Conservation (phyloP, 2,113 vertebrate genomes). For the Todiramphus chloris region DNA sequence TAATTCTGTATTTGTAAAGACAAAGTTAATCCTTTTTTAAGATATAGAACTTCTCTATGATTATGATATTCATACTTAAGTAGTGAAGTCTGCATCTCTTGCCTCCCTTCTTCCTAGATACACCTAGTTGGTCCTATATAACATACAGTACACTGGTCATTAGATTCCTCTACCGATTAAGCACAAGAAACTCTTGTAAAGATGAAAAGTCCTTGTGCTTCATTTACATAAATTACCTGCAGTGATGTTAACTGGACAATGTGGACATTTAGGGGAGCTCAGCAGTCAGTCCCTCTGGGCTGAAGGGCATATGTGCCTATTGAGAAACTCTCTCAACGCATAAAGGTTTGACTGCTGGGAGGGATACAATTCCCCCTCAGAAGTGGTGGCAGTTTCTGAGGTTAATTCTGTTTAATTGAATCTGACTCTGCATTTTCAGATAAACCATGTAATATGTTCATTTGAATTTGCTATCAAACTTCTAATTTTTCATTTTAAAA, state of each 20-base stretch:
- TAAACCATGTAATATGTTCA: not conserved
- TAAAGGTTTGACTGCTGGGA: not conserved
- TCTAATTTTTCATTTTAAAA: constrained; percentile 9
- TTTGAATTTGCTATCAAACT: constrained; percentile 6
- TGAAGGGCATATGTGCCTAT: not conserved
- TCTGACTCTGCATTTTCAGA: constrained; percentile 24
- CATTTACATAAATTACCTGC: not conserved
- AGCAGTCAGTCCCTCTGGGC: not conserved
- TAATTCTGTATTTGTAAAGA: not conserved
- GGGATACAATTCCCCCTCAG: not conserved
- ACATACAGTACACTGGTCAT: not conserved
- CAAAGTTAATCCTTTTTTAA: not conserved
- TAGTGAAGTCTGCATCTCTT: not conserved
- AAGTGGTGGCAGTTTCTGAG: not conserved
- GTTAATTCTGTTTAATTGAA: constrained; percentile 34
- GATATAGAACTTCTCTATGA: not conserved
- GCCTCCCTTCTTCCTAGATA: not conserved
- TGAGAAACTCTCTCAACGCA: not conserved
- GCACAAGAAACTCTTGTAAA: not conserved
- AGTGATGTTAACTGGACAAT: not conserved
- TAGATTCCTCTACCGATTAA: not conserved
- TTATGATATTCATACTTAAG: not conserved
- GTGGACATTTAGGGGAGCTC: not conserved
- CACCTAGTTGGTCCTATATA: not conserved
- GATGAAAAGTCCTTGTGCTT: not conserved